These are phyloP conservation scores for Motacilla tschutschensis DNA, from an alignment of 2,113 vertebrate species.

Conservation along the genomic window DNA sequence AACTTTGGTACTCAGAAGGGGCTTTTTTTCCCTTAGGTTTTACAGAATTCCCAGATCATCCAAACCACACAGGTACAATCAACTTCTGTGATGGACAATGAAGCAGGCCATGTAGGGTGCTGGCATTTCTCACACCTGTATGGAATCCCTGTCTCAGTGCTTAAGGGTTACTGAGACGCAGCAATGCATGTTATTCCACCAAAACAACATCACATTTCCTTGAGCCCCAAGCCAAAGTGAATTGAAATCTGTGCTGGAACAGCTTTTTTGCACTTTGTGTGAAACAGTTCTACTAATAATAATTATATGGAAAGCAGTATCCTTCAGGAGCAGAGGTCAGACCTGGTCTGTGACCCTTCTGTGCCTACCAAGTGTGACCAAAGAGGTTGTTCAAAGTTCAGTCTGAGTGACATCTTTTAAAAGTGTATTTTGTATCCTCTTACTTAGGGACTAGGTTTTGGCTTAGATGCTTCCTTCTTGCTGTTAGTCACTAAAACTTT, in stretches of 20 bases:
- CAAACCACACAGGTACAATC: not conserved
- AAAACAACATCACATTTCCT: not conserved
- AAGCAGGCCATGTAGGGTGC: not conserved
- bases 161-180: not conserved
- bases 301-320: not conserved
- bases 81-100: not conserved
- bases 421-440: not conserved
- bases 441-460: not conserved
- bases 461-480: not conserved
- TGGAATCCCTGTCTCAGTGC: not conserved
- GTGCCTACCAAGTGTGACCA: not conserved
- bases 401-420: fast-evolving
- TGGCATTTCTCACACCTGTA: not conserved
- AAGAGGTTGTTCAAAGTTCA: not conserved
- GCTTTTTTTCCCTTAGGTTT: not conserved
- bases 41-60: not conserved
- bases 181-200: not conserved
- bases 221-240: not conserved
- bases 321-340: not conserved
- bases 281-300: not conserved
- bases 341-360: not conserved
- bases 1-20: not conserved
- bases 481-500: not conserved
- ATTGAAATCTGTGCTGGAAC: not conserved
- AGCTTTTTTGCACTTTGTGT: not conserved